Evolutionary conservation across 2,888 invertebrate genomes (phyloP).

Genomic region (Bimastos eiseni): DNA sequence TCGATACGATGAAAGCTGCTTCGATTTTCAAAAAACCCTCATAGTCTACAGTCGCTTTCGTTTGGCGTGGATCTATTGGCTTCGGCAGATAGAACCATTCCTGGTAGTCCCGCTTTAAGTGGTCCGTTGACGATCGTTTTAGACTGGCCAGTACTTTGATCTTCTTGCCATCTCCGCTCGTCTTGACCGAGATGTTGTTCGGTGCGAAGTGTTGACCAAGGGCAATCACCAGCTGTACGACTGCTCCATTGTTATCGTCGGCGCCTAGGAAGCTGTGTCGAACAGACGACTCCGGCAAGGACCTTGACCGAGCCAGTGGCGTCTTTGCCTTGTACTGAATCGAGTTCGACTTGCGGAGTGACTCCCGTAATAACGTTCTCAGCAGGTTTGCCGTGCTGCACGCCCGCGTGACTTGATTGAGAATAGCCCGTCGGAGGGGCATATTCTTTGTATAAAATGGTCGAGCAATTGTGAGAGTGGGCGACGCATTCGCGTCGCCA

Average conservation of each 20-base stretch:
- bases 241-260: not conserved
- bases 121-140: not conserved
- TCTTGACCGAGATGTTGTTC: not conserved
- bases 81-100: conserved; percentile 21
- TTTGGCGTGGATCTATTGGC: not conserved
- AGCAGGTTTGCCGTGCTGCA: not conserved
- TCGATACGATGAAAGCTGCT: not conserved
- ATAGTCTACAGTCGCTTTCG: not conserved
- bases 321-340: not conserved
- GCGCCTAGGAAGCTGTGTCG: not conserved
- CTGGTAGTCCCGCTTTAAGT: not conserved
- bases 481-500: not conserved
- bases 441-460: not conserved
- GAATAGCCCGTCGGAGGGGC: not conserved
- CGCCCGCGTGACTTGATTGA: not conserved
- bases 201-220: not conserved
- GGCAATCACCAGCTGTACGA: not conserved
- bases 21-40: not conserved
- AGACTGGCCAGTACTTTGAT: not conserved
- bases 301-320: not conserved
- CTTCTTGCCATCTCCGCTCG: conserved; percentile 17
- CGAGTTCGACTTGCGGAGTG: not conserved
- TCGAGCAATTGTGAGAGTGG: not conserved
- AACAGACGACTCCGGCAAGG: not conserved
- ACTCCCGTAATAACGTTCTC: not conserved